Evolutionary conservation across 2,888 invertebrate genomes (phyloP).

Genomic region (Phragmatobia fuliginosa): DNA sequence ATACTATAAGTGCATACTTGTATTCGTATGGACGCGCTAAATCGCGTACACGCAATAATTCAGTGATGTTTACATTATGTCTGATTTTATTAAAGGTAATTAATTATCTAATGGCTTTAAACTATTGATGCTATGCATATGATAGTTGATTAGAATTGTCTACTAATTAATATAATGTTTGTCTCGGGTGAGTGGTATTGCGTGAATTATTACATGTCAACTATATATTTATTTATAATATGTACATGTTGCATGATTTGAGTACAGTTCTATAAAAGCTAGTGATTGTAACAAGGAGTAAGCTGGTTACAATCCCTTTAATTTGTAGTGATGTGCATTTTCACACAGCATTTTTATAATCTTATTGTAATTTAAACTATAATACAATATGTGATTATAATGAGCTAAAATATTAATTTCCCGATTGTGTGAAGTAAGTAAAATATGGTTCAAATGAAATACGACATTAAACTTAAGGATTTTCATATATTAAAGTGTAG

Average conservation of each 20-base stretch:
- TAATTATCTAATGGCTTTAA: slow-evolving; percentile 30
- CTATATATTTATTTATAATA: background rate
- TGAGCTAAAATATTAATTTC: background rate
- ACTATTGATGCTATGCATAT: slow-evolving; percentile 16
- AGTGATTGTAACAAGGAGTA: no score
- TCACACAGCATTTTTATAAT: slow-evolving; percentile 3
- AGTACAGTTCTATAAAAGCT: background rate
- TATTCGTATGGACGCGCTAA: slow-evolving; percentile 16
- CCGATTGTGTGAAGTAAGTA: background rate
- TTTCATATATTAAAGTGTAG: slow-evolving; percentile 13
- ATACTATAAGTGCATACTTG: slow-evolving; percentile 32
- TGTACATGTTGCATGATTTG: slow-evolving; percentile 1
- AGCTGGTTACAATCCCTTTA: background rate
- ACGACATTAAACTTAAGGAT: background rate
- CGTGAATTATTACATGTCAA: background rate
- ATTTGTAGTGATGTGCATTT: background rate
- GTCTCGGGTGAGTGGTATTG: slow-evolving; percentile 5
- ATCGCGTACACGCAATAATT: slow-evolving; percentile 37
- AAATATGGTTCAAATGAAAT: background rate
- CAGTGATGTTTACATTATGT: slow-evolving; percentile 25
- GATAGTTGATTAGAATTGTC: slow-evolving; percentile 14
- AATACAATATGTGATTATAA: background rate
- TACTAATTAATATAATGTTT: slow-evolving; percentile 14
- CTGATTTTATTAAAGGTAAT: slow-evolving; percentile 21
- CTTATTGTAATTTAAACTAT: background rate